Evolutionary conservation across 2,888 invertebrate species (phyloP), one percentile per base, ranked within the genome.

Genomic region (Drosophila mettleri): DNA sequence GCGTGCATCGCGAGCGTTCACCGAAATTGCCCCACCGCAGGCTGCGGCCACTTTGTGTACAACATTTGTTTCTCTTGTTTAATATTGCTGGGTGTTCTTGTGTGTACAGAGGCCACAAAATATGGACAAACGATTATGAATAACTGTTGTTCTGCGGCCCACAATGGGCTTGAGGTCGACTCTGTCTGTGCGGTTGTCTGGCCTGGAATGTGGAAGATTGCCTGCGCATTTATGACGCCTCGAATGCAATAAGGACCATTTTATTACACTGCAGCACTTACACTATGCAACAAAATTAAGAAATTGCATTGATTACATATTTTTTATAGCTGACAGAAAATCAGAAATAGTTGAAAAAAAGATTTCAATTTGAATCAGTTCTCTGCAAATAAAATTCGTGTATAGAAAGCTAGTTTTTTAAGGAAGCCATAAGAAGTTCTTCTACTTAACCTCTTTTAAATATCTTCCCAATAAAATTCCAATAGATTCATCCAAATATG

Each of bases 41-140:
- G 33, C 54, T 83, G 88, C 27, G 83, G 79, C 61, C 58, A 76
- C 69, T 79, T 69, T 87, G 69, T 67, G 78, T 59, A 52, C 33
- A 38, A 22, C 48, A 61, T 45, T 72, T 48, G 52, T 59, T 60
- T 49, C 53, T 60, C 33, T 43, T 49, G 41, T 38, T 38, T 51
- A 59, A 43, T 65, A 67, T 57, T 53, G 61, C 38, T 49, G 52
- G 61, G 34, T 49, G 52, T 49, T 69, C 59, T 69, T 54, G 34
- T 24, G 22, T 49, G 22, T 64, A 60, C 78, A 79, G 58, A 69
- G 72, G 57, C 62, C 69, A 70, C 69, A 74, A 70, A 70, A 43
- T 72, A 73, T 69, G 74, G 75, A 75, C 86, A 83, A 83, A 88
- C 85, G 80, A 82, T 88, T 88, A 88, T 88, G 80, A 89, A 85